phyloP scores from a whole-genome alignment of 2,797 vertebrate species.

The Aplochiton taeniatus region DNA sequence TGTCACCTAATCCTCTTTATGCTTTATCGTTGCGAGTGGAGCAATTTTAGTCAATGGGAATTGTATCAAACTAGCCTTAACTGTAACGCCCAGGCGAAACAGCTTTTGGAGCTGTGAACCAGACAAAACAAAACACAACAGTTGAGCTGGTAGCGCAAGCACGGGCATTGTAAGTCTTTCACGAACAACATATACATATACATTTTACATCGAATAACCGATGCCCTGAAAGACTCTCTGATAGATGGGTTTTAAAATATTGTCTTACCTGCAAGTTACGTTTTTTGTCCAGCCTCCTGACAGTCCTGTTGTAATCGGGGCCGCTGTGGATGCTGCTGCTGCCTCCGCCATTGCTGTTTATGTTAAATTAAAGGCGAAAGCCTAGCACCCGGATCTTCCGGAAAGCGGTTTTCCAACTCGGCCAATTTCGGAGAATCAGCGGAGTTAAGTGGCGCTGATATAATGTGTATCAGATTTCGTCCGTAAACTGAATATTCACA shows the following conservation, averaged over 20 bases:
- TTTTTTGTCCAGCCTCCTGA: slow-evolving; percentile 91
- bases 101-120: background rate
- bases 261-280: slow-evolving; percentile 90
- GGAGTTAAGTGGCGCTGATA: no score
- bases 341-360: slow-evolving; percentile 99
- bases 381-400: slow-evolving; percentile 87
- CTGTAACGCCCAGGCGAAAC: background rate
- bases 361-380: slow-evolving; percentile 70
- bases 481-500: no score
- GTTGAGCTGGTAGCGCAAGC: slow-evolving; percentile 20
- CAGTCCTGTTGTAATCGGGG: slow-evolving; percentile 52
- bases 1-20: no score
- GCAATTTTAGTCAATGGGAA: no score
- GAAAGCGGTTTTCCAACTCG: slow-evolving; percentile 58
- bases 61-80: no score
- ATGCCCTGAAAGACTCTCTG: no score
- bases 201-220: background rate
- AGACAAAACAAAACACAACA: slow-evolving; percentile 28
- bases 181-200: background rate
- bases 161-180: slow-evolving; percentile 31
- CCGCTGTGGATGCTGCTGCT: slow-evolving; percentile 81
- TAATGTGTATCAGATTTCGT: no score
- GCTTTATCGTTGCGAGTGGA: no score
- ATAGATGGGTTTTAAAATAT: background rate
- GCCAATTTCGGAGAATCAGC: slow-evolving; percentile 42